Conservation (phyloP, 2,797 vertebrate species). For the Ambastaia sidthimunki region DNA sequence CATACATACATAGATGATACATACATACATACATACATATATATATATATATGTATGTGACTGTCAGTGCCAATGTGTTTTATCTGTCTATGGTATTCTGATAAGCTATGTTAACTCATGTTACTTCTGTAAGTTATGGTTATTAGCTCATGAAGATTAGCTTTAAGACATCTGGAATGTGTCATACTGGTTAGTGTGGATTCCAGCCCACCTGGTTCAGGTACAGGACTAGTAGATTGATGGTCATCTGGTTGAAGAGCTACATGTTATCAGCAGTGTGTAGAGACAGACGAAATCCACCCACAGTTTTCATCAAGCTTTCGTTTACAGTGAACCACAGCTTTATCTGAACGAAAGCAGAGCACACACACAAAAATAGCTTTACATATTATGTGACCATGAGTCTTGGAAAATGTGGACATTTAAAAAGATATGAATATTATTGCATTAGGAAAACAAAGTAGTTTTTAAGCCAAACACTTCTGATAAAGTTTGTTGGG, state of each 20-base stretch:
- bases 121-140: not conserved
- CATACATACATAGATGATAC: too few species aligned
- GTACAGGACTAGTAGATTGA: too few species aligned
- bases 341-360: constrained; percentile 64
- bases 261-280: constrained; percentile 2
- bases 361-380: constrained; percentile 26
- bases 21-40: too few species aligned
- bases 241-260: not conserved
- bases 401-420: too few species aligned
- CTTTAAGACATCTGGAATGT: not conserved
- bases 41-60: too few species aligned
- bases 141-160: constrained; percentile 3
- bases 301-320: constrained; percentile 61
- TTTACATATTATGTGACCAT: too few species aligned
- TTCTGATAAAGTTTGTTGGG: too few species aligned
- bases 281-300: constrained; percentile 38
- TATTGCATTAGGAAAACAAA: not conserved
- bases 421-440: too few species aligned
- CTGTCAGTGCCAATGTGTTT: too few species aligned
- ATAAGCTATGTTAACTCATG: not conserved
- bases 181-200: too few species aligned
- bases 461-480: not conserved
- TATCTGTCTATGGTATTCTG: too few species aligned
- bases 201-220: not conserved
- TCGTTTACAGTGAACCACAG: constrained; percentile 66